Evolutionary conservation across 2,797 vertebrate species (phyloP), one percentile per base, ranked within the genome.

Genomic region (Lemur catta): DNA sequence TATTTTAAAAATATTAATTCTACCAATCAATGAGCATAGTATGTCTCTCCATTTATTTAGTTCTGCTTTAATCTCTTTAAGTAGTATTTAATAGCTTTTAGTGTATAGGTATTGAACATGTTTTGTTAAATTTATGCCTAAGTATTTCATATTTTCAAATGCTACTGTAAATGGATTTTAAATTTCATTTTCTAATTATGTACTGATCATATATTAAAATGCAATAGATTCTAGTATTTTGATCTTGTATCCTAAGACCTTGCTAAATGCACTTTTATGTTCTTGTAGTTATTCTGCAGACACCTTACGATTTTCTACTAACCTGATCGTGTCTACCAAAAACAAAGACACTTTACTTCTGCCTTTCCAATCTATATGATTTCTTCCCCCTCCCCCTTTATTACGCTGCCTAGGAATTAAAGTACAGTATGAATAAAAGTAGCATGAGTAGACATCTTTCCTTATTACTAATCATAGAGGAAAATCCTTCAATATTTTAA

Each of bases 101-200:
- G 24, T 88, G 26, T 33, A 22, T 1, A 92, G 20, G 9, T 86
- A 87, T 12, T 74, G 24, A 80, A 94, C 22, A 81, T 43, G 55
- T 52, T 67, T 96, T 88, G 63, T 75, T 87, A 84, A 74, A 93
- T 80, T 61, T 89, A 84, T 41, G 80, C 10, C 76, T 55, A 78
- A 87, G 75, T 65, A 84, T 78, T 92, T 91, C 13, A 6, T 85
- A 85, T 85, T 92, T 96, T 93, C 57, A 93, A 84, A 63, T 81
- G 65, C 26, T 65, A 52, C 33, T 80, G 10, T 93, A 96, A 89
- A 69, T 13, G 17, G 30, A 84, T 46, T 84, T 91, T 26, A 94
- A 79, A 78, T 84, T 79, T 84, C 28, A 81, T 46, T 74, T 93
- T 69, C 43, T 14, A 93, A 59, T 91, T 72, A 74, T 61, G 88